A percentile compares a stretch with the other conserved stretches of the same genome.
Evolutionary conservation across 2,113 vertebrate genomes (phyloP).

Genomic region (Amazona guildingii): DNA sequence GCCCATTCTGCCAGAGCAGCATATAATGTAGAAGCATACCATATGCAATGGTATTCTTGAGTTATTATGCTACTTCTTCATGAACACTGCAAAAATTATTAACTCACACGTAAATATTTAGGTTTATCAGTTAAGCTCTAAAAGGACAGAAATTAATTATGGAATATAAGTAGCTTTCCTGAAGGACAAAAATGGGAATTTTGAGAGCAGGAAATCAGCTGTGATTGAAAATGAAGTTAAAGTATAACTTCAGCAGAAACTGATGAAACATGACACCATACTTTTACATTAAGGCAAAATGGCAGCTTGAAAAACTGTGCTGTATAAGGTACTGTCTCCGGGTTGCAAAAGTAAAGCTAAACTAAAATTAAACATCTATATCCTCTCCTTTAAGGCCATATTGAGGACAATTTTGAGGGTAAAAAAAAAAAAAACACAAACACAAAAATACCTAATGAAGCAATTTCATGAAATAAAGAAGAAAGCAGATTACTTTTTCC

Average conservation of each 20-base stretch:
- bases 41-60: background rate
- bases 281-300: background rate
- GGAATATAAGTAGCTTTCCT: background rate
- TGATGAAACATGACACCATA: background rate
- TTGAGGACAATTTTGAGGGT: background rate
- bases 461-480: background rate
- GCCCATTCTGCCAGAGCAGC: background rate
- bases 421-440: background rate
- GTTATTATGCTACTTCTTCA: background rate
- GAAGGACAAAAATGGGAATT: background rate
- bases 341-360: background rate
- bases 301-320: background rate
- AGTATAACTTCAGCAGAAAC: background rate
- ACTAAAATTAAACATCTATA: conserved; percentile 27
- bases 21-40: background rate
- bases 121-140: background rate
- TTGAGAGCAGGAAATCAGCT: conserved; percentile 8
- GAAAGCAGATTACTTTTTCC: background rate
- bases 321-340: background rate
- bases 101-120: background rate
- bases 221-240: conserved; percentile 11
- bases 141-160: conserved; percentile 24
- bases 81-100: background rate
- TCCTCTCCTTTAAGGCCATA: background rate
- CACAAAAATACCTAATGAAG: background rate